phyloP scores from a whole-genome alignment of 1,140 invertebrate genomes.

The Trypoxylus dichotomus region DNA sequence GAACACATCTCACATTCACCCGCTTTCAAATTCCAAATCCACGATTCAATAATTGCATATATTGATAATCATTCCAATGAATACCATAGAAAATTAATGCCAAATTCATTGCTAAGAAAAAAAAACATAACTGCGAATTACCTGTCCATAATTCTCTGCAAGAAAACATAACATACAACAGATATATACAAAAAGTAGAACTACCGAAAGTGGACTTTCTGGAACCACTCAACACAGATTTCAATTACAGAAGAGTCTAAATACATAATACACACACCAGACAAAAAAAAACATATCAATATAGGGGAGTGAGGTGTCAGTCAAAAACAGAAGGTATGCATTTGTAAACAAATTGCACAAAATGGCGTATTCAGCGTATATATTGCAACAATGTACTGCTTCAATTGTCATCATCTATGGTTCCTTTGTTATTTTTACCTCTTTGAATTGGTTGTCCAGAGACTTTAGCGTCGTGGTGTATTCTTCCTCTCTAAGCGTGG shows the following conservation, averaged over 20 bases:
- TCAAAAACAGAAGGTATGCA: not conserved
- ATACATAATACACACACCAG: not conserved
- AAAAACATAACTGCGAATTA: not conserved
- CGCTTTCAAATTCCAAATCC: too few species aligned
- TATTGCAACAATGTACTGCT: not conserved
- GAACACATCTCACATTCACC: too few species aligned
- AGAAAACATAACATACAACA: constrained; percentile 30
- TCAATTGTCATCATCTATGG: not conserved
- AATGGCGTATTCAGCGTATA: not conserved
- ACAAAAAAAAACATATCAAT: not conserved
- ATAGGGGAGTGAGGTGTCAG: not conserved
- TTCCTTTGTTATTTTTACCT: constrained; percentile 66
- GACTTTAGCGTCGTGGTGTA: constrained; percentile 93
- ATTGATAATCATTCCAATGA: too few species aligned
- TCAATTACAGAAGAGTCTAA: not conserved
- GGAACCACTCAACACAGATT: not conserved
- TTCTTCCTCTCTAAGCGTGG: constrained; percentile 94
- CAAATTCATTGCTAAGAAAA: too few species aligned
- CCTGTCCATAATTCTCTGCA: not conserved
- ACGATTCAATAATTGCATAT: too few species aligned
- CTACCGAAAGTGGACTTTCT: constrained; percentile 1
- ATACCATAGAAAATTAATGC: too few species aligned
- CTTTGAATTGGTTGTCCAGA: constrained; percentile 88
- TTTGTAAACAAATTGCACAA: not conserved
- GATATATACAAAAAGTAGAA: constrained; percentile 29